These are phyloP conservation scores for Pseudorhombus dupliciocellatus DNA, from an alignment of 2,113 vertebrate genomes.

Conservation along the genomic window DNA sequence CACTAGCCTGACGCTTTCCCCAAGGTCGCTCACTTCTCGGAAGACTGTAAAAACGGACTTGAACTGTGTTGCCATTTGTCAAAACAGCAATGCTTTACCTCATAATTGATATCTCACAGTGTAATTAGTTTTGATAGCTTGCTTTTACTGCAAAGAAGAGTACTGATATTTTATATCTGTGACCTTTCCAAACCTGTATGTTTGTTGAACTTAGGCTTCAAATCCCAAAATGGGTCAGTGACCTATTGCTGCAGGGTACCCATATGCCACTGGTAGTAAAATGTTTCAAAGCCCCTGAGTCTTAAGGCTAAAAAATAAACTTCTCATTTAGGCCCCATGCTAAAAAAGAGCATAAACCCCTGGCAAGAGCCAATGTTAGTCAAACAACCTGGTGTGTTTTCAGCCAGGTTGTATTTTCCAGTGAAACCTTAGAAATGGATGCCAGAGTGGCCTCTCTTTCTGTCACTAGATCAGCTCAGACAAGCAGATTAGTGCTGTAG, in stretches of 20 bases:
- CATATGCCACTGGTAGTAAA: conserved; percentile 60
- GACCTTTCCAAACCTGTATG: conserved; percentile 42
- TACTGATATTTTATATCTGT: conserved; percentile 32
- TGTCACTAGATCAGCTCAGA: conserved; percentile 67
- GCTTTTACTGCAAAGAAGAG: conserved; percentile 10
- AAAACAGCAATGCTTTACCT: conserved; percentile 29
- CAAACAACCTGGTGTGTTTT: conserved; percentile 36
- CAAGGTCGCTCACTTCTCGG: conserved; percentile 28
- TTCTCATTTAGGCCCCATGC: conserved; percentile 49
- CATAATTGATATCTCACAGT: conserved; percentile 8
- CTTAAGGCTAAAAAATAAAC: conserved; percentile 53
- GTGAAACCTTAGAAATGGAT: conserved; percentile 64
- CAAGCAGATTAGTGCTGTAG: conserved; percentile 65
- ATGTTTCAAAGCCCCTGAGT: conserved; percentile 60
- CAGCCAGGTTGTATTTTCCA: conserved; percentile 58
- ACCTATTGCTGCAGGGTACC: conserved; percentile 51
- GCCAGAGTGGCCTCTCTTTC: conserved; percentile 42
- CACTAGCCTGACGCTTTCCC: conserved; percentile 46
- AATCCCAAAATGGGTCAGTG: conserved; percentile 47
- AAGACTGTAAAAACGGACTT: conserved; percentile 51
- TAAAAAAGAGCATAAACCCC: conserved; percentile 46
- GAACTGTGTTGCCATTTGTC: conserved; percentile 33
- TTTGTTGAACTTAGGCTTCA: conserved; percentile 46
- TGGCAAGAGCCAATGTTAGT: conserved; percentile 35
- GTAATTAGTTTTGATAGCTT: conserved; percentile 20